Conservation (phyloP, 2,113 vertebrate species). For the Hippocampus abdominalis region DNA sequence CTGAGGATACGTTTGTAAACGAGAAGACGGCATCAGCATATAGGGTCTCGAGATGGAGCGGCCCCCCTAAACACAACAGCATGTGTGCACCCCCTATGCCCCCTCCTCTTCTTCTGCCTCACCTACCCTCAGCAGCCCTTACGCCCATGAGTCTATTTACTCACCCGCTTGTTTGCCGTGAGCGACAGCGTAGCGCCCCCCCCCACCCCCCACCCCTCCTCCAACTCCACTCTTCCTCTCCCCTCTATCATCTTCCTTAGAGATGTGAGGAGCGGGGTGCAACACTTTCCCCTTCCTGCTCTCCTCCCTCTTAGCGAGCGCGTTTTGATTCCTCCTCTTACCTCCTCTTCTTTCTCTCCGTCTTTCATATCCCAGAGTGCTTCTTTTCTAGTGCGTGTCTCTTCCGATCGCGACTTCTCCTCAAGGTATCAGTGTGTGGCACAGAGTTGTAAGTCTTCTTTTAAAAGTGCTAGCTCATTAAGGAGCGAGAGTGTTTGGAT, state of each 20-base stretch:
- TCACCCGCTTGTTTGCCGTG: slow-evolving; percentile 70
- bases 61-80: slow-evolving; percentile 47
- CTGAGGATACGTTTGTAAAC: slow-evolving; percentile 40
- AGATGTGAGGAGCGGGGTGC: slow-evolving; percentile 72
- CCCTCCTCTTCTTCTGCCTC: slow-evolving; percentile 27
- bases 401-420: slow-evolving; percentile 73
- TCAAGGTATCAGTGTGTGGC: slow-evolving; percentile 76
- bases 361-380: slow-evolving; percentile 71
- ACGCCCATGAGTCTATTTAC: slow-evolving; percentile 73
- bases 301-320: slow-evolving; percentile 68
- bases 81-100: slow-evolving; percentile 32
- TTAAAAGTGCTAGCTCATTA: slow-evolving; percentile 80
- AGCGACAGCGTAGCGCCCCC: slow-evolving; percentile 63
- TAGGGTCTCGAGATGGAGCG: slow-evolving; percentile 59
- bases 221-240: slow-evolving; percentile 49
- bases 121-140: slow-evolving; percentile 56
- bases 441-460: slow-evolving; percentile 70
- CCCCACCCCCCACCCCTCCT: not conserved
- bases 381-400: slow-evolving; percentile 65
- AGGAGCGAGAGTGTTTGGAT: slow-evolving; percentile 77
- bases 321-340: slow-evolving; percentile 75
- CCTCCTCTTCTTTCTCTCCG: slow-evolving; percentile 61
- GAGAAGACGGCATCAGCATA: slow-evolving; percentile 50
- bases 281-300: slow-evolving; percentile 71
- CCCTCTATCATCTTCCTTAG: slow-evolving; percentile 73